phyloP scores from a whole-genome alignment of 2,113 vertebrate genomes.

The Atherinomorus stipes region DNA sequence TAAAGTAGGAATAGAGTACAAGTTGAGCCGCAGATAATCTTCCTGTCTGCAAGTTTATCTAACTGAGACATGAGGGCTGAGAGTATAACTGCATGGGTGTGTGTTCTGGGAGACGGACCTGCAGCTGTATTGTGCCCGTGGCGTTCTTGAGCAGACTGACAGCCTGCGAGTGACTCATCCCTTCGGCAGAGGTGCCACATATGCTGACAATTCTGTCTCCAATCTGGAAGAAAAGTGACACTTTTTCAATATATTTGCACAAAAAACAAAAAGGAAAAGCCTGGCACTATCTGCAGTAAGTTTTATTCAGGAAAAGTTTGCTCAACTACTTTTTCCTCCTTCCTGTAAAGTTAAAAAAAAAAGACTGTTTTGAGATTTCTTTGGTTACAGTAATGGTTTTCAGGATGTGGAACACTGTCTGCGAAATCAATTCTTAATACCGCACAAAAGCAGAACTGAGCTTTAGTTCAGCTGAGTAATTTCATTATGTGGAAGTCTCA shows the following conservation, averaged over 20 bases:
- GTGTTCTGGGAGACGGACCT: conserved; percentile 86
- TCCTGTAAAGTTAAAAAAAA: neutral
- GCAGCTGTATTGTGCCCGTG: conserved; percentile 89
- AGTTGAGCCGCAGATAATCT: conserved; percentile 18
- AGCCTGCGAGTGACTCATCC: conserved; percentile 94
- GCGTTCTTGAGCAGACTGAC: conserved; percentile 92
- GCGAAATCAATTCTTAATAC: neutral
- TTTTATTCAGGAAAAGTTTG: conserved; percentile 3
- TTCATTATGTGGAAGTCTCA: conserved; percentile 20
- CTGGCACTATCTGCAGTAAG: neutral
- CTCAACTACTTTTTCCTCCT: neutral
- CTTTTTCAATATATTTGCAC: neutral
- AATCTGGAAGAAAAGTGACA: conserved; percentile 80
- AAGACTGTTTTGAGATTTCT: neutral
- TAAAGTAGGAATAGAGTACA: neutral
- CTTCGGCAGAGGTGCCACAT: conserved; percentile 90
- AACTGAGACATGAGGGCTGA: neutral
- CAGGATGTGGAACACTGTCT: conserved; percentile 3
- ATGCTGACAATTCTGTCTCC: conserved; percentile 95
- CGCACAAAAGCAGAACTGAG: conserved; percentile 21
- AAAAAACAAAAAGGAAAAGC: neutral
- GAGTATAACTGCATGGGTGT: neutral
- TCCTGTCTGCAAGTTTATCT: conserved; percentile 6
- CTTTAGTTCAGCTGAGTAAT: conserved; percentile 29
- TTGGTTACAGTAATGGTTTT: neutral